A percentile compares a stretch with the other conserved stretches of the same genome.
Evolutionary conservation across 2,888 invertebrate species (phyloP).

Genomic region (Leucoma salicis): DNA sequence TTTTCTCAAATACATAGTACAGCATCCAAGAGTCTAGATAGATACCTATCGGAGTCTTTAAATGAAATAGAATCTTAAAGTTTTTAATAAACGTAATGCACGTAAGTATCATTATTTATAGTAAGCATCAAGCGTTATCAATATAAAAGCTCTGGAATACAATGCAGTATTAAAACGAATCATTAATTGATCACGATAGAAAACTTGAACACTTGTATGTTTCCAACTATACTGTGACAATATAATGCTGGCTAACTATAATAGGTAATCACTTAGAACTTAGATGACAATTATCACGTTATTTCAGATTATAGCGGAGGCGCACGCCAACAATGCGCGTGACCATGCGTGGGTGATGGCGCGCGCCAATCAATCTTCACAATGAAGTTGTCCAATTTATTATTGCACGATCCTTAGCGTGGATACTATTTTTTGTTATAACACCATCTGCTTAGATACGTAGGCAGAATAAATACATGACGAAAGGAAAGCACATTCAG

Average conservation of each 20-base stretch:
- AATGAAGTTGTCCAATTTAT: conserved; percentile 72
- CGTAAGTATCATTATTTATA: neutral
- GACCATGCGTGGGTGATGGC: conserved; percentile 68
- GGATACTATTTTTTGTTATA: conserved; percentile 60
- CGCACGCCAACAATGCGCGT: conserved; percentile 47
- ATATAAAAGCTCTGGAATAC: conserved; percentile 2
- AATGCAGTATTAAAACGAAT: conserved; percentile 17
- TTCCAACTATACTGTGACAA: too few relatives aligned
- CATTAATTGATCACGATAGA: too few relatives aligned
- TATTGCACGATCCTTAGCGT: conserved; percentile 48
- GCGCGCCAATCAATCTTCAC: conserved; percentile 63
- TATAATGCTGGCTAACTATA: too few relatives aligned
- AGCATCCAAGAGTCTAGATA: too few relatives aligned
- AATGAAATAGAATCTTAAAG: too few relatives aligned
- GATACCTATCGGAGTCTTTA: too few relatives aligned
- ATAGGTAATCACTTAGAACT: conserved; percentile 35
- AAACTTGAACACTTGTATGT: too few relatives aligned
- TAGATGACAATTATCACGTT: conserved; percentile 43
- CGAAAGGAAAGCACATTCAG: conserved; percentile 38
- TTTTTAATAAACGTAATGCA: too few relatives aligned
- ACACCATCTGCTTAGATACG: conserved; percentile 45
- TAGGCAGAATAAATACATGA: conserved; percentile 42
- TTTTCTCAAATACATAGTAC: too few relatives aligned
- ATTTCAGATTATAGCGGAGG: too few relatives aligned
- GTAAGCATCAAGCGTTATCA: neutral